A percentile compares a stretch with the other conserved stretches of the same genome.
Conservation (phyloP, 64 coral and sea anemone genomes). For the Montipora sp. region DNA sequence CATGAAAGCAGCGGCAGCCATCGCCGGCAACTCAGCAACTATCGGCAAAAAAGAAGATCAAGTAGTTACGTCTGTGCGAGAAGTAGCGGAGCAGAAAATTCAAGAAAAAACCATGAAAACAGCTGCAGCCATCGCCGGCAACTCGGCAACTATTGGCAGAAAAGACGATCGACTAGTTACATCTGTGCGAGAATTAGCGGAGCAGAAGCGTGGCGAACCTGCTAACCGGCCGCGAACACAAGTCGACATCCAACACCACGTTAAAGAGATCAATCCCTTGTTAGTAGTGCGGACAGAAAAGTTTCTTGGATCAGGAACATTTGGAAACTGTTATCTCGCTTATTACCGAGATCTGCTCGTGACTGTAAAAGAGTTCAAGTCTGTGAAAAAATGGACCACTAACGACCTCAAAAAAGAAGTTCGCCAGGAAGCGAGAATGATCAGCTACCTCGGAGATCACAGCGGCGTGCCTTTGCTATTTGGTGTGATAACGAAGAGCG, state of each 20-base stretch:
- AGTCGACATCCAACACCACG: background rate
- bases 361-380: constrained; percentile 53
- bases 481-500: constrained; percentile 21
- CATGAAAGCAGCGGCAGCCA: background rate
- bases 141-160: background rate
- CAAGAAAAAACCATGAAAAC: background rate
- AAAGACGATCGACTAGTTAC: background rate
- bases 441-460: constrained; percentile 54
- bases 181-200: background rate
- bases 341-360: constrained; percentile 61
- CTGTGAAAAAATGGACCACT: background rate
- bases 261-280: constrained; percentile 42
- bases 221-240: background rate
- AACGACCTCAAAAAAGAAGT: constrained; percentile 44
- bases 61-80: background rate
- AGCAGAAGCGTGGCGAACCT: background rate
- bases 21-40: background rate
- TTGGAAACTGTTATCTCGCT: constrained; percentile 66
- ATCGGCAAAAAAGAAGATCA: too few species aligned
- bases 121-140: too few species aligned
- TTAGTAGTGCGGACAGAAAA: background rate
- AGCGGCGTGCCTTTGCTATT: constrained; percentile 62
- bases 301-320: constrained; percentile 41
- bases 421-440: constrained; percentile 52
- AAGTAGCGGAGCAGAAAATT: background rate